Evolutionary conservation across 2,113 vertebrate genomes (phyloP).

Genomic region (Edolisoma coerulescens): DNA sequence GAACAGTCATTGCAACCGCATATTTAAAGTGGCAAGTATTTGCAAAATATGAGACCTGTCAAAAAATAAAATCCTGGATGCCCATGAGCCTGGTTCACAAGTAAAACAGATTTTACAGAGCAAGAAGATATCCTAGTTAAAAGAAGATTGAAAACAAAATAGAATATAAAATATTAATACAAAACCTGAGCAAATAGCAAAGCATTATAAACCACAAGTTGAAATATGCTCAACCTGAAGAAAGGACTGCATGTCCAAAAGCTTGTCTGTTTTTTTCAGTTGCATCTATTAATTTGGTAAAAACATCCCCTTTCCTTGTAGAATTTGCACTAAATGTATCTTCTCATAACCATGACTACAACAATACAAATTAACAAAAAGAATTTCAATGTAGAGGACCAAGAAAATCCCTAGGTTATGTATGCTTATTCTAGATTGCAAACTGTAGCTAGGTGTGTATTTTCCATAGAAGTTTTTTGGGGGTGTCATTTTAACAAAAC

Average conservation of each 20-base stretch:
- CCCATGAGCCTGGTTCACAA: not conserved
- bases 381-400: not conserved
- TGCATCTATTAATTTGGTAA: not conserved
- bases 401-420: not conserved
- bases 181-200: not conserved
- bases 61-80: not conserved
- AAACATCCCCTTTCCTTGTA: not conserved
- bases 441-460: not conserved
- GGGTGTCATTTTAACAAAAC: not conserved
- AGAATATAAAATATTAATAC: not conserved
- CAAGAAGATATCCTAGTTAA: not conserved
- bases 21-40: not conserved
- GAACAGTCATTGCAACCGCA: not conserved
- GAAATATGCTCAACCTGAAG: not conserved
- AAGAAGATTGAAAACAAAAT: not conserved
- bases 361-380: not conserved
- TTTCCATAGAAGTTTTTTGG: not conserved
- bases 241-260: not conserved
- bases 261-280: not conserved
- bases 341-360: not conserved
- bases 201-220: not conserved
- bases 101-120: not conserved
- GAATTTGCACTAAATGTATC: not conserved
- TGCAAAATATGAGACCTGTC: not conserved
- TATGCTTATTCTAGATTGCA: not conserved